A percentile compares a stretch with the other conserved stretches of the same genome.
Conservation (phyloP, 2,888 invertebrate genomes). For the Morpho deidamia region DNA sequence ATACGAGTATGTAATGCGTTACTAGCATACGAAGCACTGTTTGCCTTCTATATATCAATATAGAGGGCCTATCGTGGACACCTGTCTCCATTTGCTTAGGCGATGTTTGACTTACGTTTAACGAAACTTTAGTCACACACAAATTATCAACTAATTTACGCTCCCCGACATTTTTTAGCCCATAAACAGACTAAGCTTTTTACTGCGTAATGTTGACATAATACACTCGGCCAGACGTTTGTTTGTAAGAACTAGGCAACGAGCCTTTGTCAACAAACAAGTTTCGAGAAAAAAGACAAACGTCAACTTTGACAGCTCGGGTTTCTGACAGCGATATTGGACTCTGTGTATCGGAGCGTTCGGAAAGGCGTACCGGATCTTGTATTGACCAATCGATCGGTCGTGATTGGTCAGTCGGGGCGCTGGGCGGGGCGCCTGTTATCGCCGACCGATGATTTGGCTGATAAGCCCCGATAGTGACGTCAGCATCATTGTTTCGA, state of each 20-base stretch:
- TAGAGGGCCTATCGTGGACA: conserved; percentile 46
- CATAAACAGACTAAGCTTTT: conserved; percentile 59
- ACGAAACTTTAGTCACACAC: conserved; percentile 73
- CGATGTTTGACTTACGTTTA: conserved; percentile 68
- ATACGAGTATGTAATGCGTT: conserved; percentile 39
- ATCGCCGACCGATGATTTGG: conserved; percentile 44
- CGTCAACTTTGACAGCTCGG: conserved; percentile 21
- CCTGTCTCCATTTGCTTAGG: conserved; percentile 76
- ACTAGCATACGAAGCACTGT: conserved; percentile 33
- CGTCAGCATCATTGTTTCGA: conserved; percentile 46
- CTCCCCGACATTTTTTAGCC: conserved; percentile 56
- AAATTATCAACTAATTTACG: conserved; percentile 76
- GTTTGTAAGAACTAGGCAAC: conserved; percentile 35
- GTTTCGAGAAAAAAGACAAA: conserved; percentile 24
- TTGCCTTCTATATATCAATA: conserved; percentile 66
- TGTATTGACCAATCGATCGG: conserved; percentile 65
- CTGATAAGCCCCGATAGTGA: conserved; percentile 47
- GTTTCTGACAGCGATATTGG: conserved; percentile 18
- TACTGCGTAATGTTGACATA: conserved; percentile 43
- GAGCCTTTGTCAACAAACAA: conserved; percentile 35
- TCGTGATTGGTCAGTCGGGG: conserved; percentile 59
- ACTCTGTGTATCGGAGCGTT: conserved; percentile 27
- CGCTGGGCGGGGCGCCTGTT: conserved; percentile 57
- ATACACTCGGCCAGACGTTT: conserved; percentile 31
- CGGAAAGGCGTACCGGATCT: conserved; percentile 40